Evolutionary conservation across 2,113 vertebrate genomes (phyloP).

Genomic region (Cryptoleucopteryx plumbea): DNA sequence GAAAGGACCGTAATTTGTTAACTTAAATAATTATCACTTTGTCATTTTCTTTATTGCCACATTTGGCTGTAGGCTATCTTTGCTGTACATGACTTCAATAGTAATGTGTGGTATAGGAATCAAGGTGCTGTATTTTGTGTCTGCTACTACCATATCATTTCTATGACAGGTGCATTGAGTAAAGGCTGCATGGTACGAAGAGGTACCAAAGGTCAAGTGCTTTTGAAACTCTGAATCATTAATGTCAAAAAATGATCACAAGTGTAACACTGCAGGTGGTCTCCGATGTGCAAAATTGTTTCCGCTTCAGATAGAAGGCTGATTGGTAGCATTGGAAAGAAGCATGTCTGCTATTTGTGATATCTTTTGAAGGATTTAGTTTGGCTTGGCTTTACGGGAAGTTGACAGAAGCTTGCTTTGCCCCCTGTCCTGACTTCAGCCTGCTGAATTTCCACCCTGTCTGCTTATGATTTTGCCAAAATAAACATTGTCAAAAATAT

Average conservation of each 20-base stretch:
- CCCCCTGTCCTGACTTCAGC: not conserved
- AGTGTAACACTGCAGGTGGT: not conserved
- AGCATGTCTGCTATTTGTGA: not conserved
- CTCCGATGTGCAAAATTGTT: not conserved
- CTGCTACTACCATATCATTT: not conserved
- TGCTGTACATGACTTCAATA: not conserved
- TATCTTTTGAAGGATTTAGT: not conserved
- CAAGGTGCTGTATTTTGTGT: not conserved
- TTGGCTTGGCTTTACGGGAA: not conserved
- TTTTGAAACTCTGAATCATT: not conserved
- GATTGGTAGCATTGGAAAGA: not conserved
- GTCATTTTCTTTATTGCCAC: not conserved
- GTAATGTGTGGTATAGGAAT: not conserved
- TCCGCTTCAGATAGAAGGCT: not conserved
- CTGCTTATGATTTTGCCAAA: not conserved
- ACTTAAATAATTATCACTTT: not conserved
- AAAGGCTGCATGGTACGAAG: not conserved
- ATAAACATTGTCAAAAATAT: not conserved
- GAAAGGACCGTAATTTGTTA: not conserved
- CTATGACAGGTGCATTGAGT: not conserved
- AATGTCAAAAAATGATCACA: not conserved
- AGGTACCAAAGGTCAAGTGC: not conserved
- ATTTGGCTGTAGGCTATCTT: not conserved
- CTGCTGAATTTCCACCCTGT: not conserved
- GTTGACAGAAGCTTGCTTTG: not conserved